These are phyloP conservation scores for Diabrotica undecimpunctata DNA, from an alignment of 1,140 invertebrate genomes.

Conservation along the genomic window DNA sequence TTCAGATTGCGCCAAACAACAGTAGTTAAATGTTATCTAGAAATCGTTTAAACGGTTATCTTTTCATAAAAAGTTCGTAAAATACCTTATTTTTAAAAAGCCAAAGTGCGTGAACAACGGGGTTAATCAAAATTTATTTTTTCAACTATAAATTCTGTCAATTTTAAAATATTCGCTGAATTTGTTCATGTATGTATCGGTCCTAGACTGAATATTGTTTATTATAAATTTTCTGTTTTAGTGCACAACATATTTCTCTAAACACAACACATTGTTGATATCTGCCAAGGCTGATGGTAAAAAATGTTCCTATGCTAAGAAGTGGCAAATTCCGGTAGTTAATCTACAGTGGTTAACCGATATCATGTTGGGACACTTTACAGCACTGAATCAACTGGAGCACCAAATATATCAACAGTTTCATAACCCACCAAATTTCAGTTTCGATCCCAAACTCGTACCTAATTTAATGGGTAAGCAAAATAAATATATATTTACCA, in stretches of 20 bases:
- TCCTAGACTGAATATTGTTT: too few relatives aligned
- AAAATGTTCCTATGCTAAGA: constrained; percentile 85
- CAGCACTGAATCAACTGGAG: constrained; percentile 74
- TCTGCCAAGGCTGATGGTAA: constrained; percentile 76
- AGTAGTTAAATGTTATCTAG: too few relatives aligned
- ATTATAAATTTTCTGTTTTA: constrained; percentile 32
- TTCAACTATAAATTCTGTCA: too few relatives aligned
- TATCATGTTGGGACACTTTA: constrained; percentile 84
- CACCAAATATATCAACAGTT: constrained; percentile 86
- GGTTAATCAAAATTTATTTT: too few relatives aligned
- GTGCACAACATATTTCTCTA: constrained; percentile 68
- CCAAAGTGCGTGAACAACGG: too few relatives aligned
- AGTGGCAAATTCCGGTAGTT: constrained; percentile 84
- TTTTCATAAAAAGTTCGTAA: too few relatives aligned
- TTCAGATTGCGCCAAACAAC: too few relatives aligned
- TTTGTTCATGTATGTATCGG: too few relatives aligned
- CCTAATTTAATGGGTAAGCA: constrained; percentile 86
- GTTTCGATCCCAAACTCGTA: constrained; percentile 81
- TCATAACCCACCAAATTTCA: constrained; percentile 70
- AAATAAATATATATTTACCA: neutral
- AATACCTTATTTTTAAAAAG: too few relatives aligned
- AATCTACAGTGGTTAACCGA: constrained; percentile 93
- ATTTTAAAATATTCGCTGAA: too few relatives aligned
- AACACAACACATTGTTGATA: constrained; percentile 70
- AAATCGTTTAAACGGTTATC: too few relatives aligned